These are phyloP conservation scores for Eutrigla gurnardus DNA, from an alignment of 2,797 vertebrate genomes.

Conservation along the genomic window DNA sequence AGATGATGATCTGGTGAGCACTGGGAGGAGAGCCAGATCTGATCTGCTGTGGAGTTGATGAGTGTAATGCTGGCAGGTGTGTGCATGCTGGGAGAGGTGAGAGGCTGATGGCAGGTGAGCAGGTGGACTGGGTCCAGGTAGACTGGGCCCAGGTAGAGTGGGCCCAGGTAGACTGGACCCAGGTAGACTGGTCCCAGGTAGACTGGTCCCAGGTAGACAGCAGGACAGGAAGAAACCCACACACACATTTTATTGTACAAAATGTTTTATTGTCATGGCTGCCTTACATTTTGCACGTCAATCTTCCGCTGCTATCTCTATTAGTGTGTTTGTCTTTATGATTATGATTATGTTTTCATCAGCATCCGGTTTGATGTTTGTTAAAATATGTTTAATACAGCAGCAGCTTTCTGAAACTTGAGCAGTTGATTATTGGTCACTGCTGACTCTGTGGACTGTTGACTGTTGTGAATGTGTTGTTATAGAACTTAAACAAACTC, in stretches of 20 bases:
- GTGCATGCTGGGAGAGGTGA: neutral
- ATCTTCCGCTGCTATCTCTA: neutral
- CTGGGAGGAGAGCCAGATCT: neutral
- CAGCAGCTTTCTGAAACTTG: neutral
- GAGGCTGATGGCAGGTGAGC: neutral
- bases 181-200: neutral
- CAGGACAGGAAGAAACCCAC: neutral
- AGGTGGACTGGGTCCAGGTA: neutral
- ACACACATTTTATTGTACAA: neutral
- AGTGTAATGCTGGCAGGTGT: neutral
- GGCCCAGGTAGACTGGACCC: too few relatives aligned
- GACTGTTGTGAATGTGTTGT: too few relatives aligned
- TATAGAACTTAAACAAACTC: too few relatives aligned
- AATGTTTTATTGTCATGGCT: neutral
- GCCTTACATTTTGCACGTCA: neutral
- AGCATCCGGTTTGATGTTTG: neutral
- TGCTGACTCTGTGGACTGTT: neutral
- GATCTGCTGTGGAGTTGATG: neutral
- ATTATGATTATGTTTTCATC: neutral
- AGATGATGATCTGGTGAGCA: neutral
- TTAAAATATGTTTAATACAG: neutral
- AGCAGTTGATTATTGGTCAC: neutral
- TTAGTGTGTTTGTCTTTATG: neutral
- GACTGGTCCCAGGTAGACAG: neutral
- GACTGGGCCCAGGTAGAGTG: too few relatives aligned